These are phyloP conservation scores for Keiferia lycopersicella DNA, from an alignment of 2,888 invertebrate genomes.

Conservation along the genomic window DNA sequence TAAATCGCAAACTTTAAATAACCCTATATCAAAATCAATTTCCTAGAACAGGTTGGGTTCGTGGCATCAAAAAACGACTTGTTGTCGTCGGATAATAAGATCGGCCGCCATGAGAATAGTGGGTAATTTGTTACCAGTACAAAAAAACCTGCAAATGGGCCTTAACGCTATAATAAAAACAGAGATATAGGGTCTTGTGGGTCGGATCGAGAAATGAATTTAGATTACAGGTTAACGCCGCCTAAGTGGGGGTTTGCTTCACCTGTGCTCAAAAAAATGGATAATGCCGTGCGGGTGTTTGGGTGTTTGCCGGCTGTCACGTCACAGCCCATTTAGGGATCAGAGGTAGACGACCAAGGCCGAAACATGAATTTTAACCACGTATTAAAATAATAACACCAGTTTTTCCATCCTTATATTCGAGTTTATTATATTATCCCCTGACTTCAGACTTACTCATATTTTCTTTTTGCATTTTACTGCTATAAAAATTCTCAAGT, in stretches of 20 bases:
- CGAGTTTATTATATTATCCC: no score
- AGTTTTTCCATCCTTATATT: no score
- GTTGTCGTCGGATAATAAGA: constrained; percentile 70
- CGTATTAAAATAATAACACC: no score
- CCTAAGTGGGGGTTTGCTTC: constrained; percentile 77
- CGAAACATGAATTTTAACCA: neutral
- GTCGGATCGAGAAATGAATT: constrained; percentile 81
- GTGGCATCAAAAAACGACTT: constrained; percentile 45
- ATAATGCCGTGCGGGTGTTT: constrained; percentile 47
- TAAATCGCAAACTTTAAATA: neutral
- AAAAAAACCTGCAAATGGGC: constrained; percentile 78
- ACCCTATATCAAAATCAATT: constrained; percentile 27
- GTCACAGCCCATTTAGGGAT: constrained; percentile 34
- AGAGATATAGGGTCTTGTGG: constrained; percentile 73
- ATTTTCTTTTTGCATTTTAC: neutral
- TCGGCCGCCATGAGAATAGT: constrained; percentile 71
- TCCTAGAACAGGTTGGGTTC: constrained; percentile 33
- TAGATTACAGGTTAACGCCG: constrained; percentile 81
- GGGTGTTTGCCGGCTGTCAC: constrained; percentile 44
- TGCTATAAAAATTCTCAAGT: neutral
- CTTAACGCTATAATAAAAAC: constrained; percentile 79
- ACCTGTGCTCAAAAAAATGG: constrained; percentile 75
- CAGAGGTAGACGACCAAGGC: neutral
- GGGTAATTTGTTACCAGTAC: constrained; percentile 78
- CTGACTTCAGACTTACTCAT: neutral